Percentiles rank a stretch among this genome's conserved stretches.
These are phyloP conservation scores for Caenorhabditis tropicalis DNA, from an alignment of 1,140 invertebrate genomes.

Conservation along the genomic window DNA sequence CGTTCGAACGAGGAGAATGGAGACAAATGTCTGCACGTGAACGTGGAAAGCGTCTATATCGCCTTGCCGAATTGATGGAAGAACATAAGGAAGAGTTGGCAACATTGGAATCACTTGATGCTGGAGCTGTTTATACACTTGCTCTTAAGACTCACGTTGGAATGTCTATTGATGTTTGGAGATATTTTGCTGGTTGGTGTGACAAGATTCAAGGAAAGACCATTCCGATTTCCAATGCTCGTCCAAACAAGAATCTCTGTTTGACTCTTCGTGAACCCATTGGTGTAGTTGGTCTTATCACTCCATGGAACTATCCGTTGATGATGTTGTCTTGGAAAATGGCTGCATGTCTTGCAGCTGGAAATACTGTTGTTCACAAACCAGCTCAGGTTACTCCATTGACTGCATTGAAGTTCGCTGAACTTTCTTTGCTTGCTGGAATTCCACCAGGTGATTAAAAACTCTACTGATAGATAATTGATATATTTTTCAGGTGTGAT, in stretches of 20 bases:
- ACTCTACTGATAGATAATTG: too few species aligned
- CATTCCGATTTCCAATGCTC: conserved; percentile 79
- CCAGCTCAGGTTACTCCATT: conserved; percentile 80
- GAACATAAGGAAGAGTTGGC: conserved; percentile 90
- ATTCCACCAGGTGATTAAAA: conserved; percentile 77
- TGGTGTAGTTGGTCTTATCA: conserved; percentile 78
- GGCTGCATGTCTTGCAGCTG: conserved; percentile 77
- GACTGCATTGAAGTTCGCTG: conserved; percentile 91
- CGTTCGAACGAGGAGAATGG: conserved; percentile 88
- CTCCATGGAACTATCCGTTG: conserved; percentile 78
- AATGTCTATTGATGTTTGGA: conserved; percentile 91
- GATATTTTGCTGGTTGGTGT: conserved; percentile 81
- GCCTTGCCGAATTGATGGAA: conserved; percentile 89
- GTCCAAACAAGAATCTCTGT: conserved; percentile 87
- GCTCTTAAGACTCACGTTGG: conserved; percentile 91
- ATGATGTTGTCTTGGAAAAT: conserved; percentile 76
- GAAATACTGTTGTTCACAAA: conserved; percentile 79
- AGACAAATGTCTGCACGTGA: conserved; percentile 85
- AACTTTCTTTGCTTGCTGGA: conserved; percentile 84
- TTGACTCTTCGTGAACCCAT: conserved; percentile 85
- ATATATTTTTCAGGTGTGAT: conserved; percentile 80
- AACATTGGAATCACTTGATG: conserved; percentile 88
- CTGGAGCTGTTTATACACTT: conserved; percentile 91
- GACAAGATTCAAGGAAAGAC: conserved; percentile 76
- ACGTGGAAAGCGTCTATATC: conserved; percentile 80